A percentile compares a stretch with the other conserved stretches of the same genome.
Conservation (phyloP, 2,888 invertebrate species). For the Eumerus sabulonum region DNA sequence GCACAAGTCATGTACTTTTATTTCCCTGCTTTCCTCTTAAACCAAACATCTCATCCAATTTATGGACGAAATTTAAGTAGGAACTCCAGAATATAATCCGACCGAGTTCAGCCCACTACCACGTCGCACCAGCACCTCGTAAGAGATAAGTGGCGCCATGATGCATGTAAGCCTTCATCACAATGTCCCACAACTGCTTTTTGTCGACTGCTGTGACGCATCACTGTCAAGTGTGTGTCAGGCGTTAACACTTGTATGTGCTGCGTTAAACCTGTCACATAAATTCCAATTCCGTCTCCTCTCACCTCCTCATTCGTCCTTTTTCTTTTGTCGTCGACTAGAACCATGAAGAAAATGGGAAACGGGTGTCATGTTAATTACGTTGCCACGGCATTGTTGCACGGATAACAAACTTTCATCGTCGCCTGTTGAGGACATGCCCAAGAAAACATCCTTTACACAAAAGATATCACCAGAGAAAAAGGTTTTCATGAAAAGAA, state of each 20-base stretch:
- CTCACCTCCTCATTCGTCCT: conserved; percentile 43
- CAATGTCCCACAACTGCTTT: too few species aligned
- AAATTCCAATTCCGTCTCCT: conserved; percentile 57
- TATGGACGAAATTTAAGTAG: too few species aligned
- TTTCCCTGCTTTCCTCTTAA: too few species aligned
- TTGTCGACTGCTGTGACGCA: too few species aligned
- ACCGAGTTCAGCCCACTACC: too few species aligned
- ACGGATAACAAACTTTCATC: conserved; percentile 44
- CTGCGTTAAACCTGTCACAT: conserved; percentile 59
- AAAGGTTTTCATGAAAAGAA: conserved; percentile 17
- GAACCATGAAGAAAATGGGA: too few species aligned
- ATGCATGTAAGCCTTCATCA: too few species aligned
- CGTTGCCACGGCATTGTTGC: conserved; percentile 28
- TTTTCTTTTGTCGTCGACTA: background rate
- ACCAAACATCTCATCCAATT: too few species aligned
- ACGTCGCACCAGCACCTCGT: too few species aligned
- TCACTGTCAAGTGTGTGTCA: conserved; percentile 53
- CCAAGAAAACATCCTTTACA: conserved; percentile 46
- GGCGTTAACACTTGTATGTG: conserved; percentile 46
- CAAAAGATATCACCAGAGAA: background rate
- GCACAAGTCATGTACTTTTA: too few species aligned
- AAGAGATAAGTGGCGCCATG: too few species aligned
- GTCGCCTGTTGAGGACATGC: conserved; percentile 50
- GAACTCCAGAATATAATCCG: too few species aligned
- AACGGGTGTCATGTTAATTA: conserved; percentile 56